Percentiles rank a stretch among this genome's conserved stretches.
phyloP scores from a whole-genome alignment of 2,797 vertebrate genomes.

The Mormyrus hasselquistii region DNA sequence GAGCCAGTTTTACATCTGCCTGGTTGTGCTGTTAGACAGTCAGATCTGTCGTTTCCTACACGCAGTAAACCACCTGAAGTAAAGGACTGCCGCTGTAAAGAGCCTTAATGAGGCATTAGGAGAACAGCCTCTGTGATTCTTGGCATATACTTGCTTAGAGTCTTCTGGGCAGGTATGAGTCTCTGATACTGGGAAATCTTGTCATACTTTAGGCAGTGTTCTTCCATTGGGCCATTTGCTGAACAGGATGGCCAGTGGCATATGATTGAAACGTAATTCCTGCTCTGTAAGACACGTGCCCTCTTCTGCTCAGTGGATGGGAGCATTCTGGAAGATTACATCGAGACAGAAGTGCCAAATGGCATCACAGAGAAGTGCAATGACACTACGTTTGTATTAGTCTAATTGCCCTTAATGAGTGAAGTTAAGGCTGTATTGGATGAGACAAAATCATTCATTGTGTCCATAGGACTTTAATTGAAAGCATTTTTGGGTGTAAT shows the following conservation, averaged over 20 bases:
- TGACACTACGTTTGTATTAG: neutral
- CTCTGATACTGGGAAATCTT: neutral
- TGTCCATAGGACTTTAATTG: neutral
- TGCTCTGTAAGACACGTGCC: neutral
- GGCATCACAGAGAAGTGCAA: neutral
- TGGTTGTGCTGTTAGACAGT: neutral
- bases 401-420: neutral
- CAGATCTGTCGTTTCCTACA: neutral
- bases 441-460: neutral
- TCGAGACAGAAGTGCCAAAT: neutral
- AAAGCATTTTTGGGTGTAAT: neutral
- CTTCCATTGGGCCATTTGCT: neutral
- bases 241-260: no score
- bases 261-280: neutral
- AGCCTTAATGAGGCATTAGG: neutral
- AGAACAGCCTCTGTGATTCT: neutral
- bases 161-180: neutral
- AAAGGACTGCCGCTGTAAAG: neutral
- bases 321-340: neutral
- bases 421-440: neutral
- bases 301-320: neutral
- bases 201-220: neutral
- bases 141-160: neutral
- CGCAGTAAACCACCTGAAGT: neutral
- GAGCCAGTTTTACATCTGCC: neutral